These are phyloP conservation scores for Lathronympha strigana DNA, from an alignment of 2,888 invertebrate genomes.

Conservation along the genomic window DNA sequence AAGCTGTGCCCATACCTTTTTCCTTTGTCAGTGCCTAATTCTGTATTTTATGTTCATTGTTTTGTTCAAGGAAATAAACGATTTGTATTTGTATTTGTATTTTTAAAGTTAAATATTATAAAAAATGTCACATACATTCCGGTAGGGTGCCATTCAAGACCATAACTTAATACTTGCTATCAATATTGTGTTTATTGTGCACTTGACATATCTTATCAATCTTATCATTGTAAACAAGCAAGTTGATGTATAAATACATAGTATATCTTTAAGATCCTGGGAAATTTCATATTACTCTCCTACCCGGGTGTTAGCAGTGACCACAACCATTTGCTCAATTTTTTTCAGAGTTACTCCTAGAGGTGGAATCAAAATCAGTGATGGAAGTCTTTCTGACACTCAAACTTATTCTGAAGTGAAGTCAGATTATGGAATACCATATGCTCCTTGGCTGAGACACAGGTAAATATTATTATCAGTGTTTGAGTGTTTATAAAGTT, in stretches of 20 bases:
- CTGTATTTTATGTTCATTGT: too few relatives aligned
- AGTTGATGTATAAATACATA: neutral
- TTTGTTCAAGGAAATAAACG: too few relatives aligned
- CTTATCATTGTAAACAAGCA: constrained; percentile 13
- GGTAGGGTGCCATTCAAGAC: constrained; percentile 11
- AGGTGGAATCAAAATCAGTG: constrained; percentile 86
- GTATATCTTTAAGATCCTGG: constrained; percentile 37
- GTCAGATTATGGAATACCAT: constrained; percentile 92
- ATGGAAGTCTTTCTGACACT: constrained; percentile 94
- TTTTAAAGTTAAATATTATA: neutral
- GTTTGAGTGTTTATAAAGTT: too few relatives aligned
- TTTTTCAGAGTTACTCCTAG: constrained; percentile 75
- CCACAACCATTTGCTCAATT: constrained; percentile 45
- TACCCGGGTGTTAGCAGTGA: neutral
- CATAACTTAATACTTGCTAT: constrained; percentile 1
- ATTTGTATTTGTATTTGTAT: too few relatives aligned
- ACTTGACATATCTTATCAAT: constrained; percentile 36
- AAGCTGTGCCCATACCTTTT: too few relatives aligned
- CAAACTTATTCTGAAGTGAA: constrained; percentile 89
- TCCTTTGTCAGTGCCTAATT: too few relatives aligned
- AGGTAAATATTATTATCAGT: constrained; percentile 76
- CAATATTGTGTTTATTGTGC: constrained; percentile 3
- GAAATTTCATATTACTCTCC: constrained; percentile 41
- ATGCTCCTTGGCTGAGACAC: constrained; percentile 94
- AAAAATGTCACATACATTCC: constrained; percentile 38